phyloP scores from a whole-genome alignment of 2,888 invertebrate species.

The Callosobruchus maculatus region DNA sequence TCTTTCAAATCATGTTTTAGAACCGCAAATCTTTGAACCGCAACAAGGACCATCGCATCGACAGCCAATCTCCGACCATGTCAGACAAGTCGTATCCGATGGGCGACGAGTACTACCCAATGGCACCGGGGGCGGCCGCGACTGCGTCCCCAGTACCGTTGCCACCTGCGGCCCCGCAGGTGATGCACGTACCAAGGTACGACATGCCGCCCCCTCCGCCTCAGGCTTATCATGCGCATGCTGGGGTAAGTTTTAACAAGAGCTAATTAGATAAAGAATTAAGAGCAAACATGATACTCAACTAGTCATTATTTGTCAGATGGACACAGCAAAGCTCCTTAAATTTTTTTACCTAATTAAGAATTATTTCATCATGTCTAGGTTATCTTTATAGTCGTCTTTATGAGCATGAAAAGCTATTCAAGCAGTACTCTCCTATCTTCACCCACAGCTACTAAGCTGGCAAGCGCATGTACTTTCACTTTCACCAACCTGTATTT shows the following conservation, averaged over 20 bases:
- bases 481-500: too few species aligned
- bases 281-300: too few species aligned
- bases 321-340: too few species aligned
- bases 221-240: not conserved
- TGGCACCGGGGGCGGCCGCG: conserved; percentile 32
- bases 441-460: too few species aligned
- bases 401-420: too few species aligned
- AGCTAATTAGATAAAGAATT: too few species aligned
- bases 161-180: conserved; percentile 8
- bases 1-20: conserved; percentile 7
- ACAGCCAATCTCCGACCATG: conserved; percentile 43
- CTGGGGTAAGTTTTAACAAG: not conserved
- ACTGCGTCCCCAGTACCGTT: conserved; percentile 40
- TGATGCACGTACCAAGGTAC: conserved; percentile 19
- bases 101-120: conserved; percentile 38
- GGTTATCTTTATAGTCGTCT: too few species aligned
- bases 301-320: too few species aligned
- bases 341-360: too few species aligned
- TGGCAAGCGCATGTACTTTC: too few species aligned
- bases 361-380: too few species aligned
- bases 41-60: conserved; percentile 40
- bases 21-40: conserved; percentile 54
- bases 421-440: too few species aligned
- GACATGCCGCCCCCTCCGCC: conserved; percentile 37
- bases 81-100: conserved; percentile 37